phyloP scores from a whole-genome alignment of 2,113 vertebrate species.

The Varanus komodoensis region DNA sequence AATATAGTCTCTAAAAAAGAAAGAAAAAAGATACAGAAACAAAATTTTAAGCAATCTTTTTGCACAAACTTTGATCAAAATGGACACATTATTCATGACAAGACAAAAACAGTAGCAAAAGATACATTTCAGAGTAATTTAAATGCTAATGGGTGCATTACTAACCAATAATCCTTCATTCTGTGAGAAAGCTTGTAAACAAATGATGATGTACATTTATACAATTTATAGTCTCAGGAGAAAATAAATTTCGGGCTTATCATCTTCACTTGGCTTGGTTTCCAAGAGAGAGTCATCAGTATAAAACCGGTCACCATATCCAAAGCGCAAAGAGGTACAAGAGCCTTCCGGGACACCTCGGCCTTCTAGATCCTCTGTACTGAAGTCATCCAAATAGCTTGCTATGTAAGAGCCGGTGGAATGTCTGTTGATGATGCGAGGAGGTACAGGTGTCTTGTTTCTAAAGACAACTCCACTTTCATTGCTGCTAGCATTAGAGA shows the following conservation, averaged over 20 bases:
- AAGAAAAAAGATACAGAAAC: slow-evolving; percentile 35
- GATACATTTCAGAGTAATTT: slow-evolving; percentile 62
- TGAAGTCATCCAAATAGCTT: slow-evolving; percentile 82
- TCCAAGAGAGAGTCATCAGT: slow-evolving; percentile 72
- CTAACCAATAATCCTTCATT: slow-evolving; percentile 43
- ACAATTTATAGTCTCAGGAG: slow-evolving; percentile 87
- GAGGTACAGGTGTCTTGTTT: slow-evolving; percentile 77
- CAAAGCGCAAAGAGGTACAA: slow-evolving; percentile 76
- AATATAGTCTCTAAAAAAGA: slow-evolving; percentile 43
- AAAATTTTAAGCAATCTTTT: slow-evolving; percentile 33
- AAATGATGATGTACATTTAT: slow-evolving; percentile 37
- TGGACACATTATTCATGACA: slow-evolving; percentile 66
- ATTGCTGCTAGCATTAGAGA: slow-evolving; percentile 27
- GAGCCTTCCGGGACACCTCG: slow-evolving; percentile 90
- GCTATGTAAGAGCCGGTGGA: slow-evolving; percentile 95
- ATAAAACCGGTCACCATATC: slow-evolving; percentile 79
- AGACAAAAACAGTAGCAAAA: slow-evolving; percentile 63
- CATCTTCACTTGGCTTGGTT: slow-evolving; percentile 73
- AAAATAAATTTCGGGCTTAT: slow-evolving; percentile 96
- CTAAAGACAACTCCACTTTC: slow-evolving; percentile 83
- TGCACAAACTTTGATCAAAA: slow-evolving; percentile 48
- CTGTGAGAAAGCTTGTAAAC: slow-evolving; percentile 60
- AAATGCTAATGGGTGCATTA: slow-evolving; percentile 36
- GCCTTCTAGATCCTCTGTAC: slow-evolving; percentile 70
- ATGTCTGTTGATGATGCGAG: slow-evolving; percentile 83